Evolutionary conservation across 2,113 vertebrate species (phyloP), one percentile per base, ranked within the genome.

Genomic region (Oncorhynchus gorbuscha): DNA sequence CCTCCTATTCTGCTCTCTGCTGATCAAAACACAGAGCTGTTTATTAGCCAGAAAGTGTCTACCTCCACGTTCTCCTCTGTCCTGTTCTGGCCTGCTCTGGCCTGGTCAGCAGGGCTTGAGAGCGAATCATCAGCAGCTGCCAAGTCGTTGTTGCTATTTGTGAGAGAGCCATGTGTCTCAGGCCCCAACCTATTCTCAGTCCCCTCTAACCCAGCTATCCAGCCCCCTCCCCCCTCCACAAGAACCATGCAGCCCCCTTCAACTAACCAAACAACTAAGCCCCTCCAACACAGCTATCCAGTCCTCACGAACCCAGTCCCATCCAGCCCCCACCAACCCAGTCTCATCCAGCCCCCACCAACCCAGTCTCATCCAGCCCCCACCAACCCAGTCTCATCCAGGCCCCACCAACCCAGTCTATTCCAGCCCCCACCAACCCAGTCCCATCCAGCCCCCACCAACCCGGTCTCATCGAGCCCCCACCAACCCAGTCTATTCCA

Each of bases 121-220:
- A 88, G 86, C 82, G 77, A 82, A 83, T 89, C 86, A 84, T 85
- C 85, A 86, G 84, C 82, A 65, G 86, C 72, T 79, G 75, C 78
- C 74, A 81, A 89, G 81, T 85, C 85, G 89, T 88, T 86, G 85
- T 82, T 88, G 83, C 91, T 91, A 88, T 91, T 90, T 91, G 88
- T 91, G 84, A 84, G 86, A 69, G 79, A 88, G 83, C 81, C 59
- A 30, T 83, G 85, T 78, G 82, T 26, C 73, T 51, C 59, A 18
- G 39, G 7, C 65, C 28, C 65, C n/a, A 8, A 28, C 32, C 39
- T 45, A 45, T 45, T 9, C 39, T 9, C 39, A 45, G 39, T 8
- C 39, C 7, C 35, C 35, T 32, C 30, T 5, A 32, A 32, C 7
- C 35, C 35, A 39, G 35, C 35, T 35, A 35, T 35, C 32, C 35